phyloP scores from a whole-genome alignment of 2,888 invertebrate species.

The Hemicrepidius hirtus region DNA sequence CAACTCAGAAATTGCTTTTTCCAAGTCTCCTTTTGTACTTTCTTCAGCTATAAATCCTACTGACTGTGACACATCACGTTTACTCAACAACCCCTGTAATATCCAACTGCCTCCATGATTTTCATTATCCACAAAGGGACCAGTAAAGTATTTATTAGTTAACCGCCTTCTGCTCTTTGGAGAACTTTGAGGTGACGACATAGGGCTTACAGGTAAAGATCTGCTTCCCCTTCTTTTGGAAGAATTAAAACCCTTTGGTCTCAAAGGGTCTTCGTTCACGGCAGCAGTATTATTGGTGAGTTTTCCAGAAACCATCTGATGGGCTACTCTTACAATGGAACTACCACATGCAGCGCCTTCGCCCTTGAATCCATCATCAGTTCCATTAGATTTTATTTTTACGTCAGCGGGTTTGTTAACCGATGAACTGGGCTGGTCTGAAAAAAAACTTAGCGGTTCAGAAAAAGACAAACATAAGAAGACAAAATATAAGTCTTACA shows the following conservation, averaged over 20 bases:
- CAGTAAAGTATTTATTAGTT: constrained; percentile 78
- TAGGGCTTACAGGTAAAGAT: constrained; percentile 82
- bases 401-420: constrained; percentile 37
- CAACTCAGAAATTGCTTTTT: constrained; percentile 59
- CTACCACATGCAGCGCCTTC: constrained; percentile 82
- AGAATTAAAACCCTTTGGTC: constrained; percentile 68
- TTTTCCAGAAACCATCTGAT: constrained; percentile 76
- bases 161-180: constrained; percentile 74
- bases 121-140: constrained; percentile 70
- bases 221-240: constrained; percentile 78
- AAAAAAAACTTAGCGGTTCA: background rate
- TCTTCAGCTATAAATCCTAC: constrained; percentile 78
- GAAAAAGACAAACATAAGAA: background rate
- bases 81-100: constrained; percentile 79
- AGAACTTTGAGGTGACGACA: constrained; percentile 77
- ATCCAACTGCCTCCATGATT: constrained; percentile 77
- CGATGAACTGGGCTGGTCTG: constrained; percentile 33
- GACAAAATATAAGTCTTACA: constrained; percentile 57
- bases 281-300: constrained; percentile 57
- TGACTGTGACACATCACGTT: constrained; percentile 76
- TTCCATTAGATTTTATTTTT: constrained; percentile 77
- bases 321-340: constrained; percentile 76
- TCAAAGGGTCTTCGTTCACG: constrained; percentile 60
- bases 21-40: constrained; percentile 64
- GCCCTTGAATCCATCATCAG: constrained; percentile 82